Evolutionary conservation across 1,140 invertebrate species (phyloP), one percentile per base, ranked within the genome.

Genomic region (Agrilus planipennis): DNA sequence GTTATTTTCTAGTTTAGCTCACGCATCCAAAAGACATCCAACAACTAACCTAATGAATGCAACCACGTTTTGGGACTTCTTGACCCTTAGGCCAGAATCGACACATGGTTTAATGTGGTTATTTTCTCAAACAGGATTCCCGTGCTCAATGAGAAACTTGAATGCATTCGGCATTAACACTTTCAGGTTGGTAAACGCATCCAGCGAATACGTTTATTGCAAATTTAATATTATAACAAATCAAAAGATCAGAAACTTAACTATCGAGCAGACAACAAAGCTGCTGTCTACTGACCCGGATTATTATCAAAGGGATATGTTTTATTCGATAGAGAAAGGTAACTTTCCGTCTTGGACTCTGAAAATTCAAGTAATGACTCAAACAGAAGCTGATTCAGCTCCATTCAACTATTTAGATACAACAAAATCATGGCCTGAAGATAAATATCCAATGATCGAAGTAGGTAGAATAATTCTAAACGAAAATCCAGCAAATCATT

Each of bases 81-180:
- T 89, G 36, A 75, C 82, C 0, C 64, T 92, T 11, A 69, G 86
- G 17, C 84, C 86, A 0, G 89, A 93, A 60, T 74, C 79, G 0
- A 76, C 78, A 17, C 88, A 92, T 56, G 84, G 89, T 56, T 68
- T 84, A 2, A 74, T 81, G 60, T 78, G 90, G 60, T 63, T 91
- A 32, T 91, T 91, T 52, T 75, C 77, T 15, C 88, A 93, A 64
- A 71, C 87, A 49, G 57, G 54, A 40, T 90, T 83, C 34, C 89
- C 90, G 1, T 82, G 90, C 59, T 87, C 88, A 10, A 78, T 77
- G 59, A 71, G 87, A 15, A 75, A 82, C 56, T 91, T 94, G 89
- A 83, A 94, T 57, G 86, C 89, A 19, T 94, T 86, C 56, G 88
- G 89, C n/a, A 87, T 81, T 0, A 87, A 94, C 58, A 91, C 89